phyloP scores from a whole-genome alignment of 2,797 vertebrate species.

The Momotus momota region DNA sequence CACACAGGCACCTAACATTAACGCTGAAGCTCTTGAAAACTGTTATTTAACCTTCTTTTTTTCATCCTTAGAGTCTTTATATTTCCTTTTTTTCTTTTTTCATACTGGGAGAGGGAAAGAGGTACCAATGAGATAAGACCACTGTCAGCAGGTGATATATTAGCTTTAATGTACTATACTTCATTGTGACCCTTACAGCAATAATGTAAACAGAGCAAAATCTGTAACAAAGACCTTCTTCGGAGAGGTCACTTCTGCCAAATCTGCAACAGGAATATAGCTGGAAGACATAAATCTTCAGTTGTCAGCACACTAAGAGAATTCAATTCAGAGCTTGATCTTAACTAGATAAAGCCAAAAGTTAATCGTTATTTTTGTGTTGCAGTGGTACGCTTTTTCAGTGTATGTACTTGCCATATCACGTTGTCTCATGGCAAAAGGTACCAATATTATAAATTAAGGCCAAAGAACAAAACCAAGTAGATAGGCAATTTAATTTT shows the following conservation, averaged over 20 bases:
- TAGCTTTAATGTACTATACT: slow-evolving; percentile 79
- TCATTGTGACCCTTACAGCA: slow-evolving; percentile 58
- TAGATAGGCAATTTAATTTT: background rate
- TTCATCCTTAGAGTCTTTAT: slow-evolving; percentile 23
- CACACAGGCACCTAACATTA: background rate
- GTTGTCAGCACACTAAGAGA: slow-evolving; percentile 62
- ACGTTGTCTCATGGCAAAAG: slow-evolving; percentile 21
- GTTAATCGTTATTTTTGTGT: slow-evolving; percentile 19
- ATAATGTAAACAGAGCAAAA: slow-evolving; percentile 72
- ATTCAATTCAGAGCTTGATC: slow-evolving; percentile 57
- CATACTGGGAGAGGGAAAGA: slow-evolving; percentile 14
- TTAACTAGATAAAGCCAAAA: slow-evolving; percentile 52
- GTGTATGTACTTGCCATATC: background rate
- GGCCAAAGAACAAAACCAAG: background rate
- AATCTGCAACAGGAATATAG: slow-evolving; percentile 24
- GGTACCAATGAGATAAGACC: slow-evolving; percentile 56
- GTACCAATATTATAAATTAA: background rate
- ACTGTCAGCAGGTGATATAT: slow-evolving; percentile 74
- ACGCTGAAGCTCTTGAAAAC: slow-evolving; percentile 49
- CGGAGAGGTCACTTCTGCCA: slow-evolving; percentile 69
- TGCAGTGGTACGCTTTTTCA: slow-evolving; percentile 1
- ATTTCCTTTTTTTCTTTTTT: slow-evolving; percentile 44
- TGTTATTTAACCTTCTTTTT: slow-evolving; percentile 39
- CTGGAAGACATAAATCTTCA: slow-evolving; percentile 71
- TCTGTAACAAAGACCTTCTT: slow-evolving; percentile 64